Percentiles rank a stretch among this genome's conserved stretches.
Conservation (phyloP, 1,140 invertebrate genomes). For the Vanessa tameamea region DNA sequence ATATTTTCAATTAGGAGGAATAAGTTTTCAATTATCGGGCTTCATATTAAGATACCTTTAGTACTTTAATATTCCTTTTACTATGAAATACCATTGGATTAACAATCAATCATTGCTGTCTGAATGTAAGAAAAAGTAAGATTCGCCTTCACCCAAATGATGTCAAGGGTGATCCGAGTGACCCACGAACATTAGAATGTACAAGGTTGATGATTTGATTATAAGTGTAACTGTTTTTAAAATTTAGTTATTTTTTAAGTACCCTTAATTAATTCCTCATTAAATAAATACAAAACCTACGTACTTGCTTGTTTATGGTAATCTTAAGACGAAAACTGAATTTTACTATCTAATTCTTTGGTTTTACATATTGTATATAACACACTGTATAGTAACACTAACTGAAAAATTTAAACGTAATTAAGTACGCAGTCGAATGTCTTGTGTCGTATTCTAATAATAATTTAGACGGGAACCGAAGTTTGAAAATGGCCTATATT, state of each 20-base stretch:
- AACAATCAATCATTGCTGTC: no score
- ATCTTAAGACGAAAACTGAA: no score
- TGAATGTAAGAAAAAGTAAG: conserved; percentile 1
- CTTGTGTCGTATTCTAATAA: not conserved
- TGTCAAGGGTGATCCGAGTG: conserved; percentile 27
- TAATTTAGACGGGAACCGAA: not conserved
- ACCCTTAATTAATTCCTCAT: not conserved
- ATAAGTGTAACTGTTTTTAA: not conserved
- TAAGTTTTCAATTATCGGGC: no score
- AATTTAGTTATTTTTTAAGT: not conserved
- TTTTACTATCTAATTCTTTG: no score
- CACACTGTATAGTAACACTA: no score
- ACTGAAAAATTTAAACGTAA: not conserved
- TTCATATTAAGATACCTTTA: no score
- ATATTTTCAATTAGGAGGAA: no score
- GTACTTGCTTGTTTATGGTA: no score
- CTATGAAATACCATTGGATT: no score
- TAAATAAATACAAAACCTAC: no score
- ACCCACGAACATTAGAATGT: conserved; percentile 6
- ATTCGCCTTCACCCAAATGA: conserved; percentile 1
- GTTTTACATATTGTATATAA: no score
- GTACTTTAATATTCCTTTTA: no score
- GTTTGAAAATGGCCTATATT: conserved; percentile 11
- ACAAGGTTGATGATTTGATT: conserved; percentile 15
- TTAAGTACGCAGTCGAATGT: not conserved